phyloP scores from a whole-genome alignment of 2,888 invertebrate species.

The Himalopsyche anomala region DNA sequence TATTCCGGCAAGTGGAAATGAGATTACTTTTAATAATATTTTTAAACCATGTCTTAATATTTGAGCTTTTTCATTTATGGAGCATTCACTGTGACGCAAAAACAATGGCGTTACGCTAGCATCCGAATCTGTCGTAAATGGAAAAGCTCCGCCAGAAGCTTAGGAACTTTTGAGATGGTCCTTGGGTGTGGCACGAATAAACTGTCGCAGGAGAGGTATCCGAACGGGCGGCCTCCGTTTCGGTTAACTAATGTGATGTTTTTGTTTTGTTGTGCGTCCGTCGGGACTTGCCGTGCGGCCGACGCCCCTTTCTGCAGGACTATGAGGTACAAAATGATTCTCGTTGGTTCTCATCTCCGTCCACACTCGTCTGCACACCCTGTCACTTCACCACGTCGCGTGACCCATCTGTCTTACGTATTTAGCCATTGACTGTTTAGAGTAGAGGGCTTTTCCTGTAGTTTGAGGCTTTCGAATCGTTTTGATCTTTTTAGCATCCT shows the following conservation, averaged over 20 bases:
- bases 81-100: neutral
- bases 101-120: neutral
- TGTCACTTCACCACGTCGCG: conserved; percentile 72
- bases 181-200: conserved; percentile 75
- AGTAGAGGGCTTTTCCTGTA: conserved; percentile 79
- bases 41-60: conserved; percentile 47
- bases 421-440: conserved; percentile 75
- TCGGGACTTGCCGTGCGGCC: conserved; percentile 82
- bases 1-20: conserved; percentile 50
- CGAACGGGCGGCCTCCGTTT: conserved; percentile 68
- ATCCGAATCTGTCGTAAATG: conserved; percentile 56
- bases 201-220: neutral
- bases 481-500: conserved; percentile 71
- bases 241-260: conserved; percentile 80
- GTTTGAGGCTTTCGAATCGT: conserved; percentile 76
- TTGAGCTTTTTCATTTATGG: conserved; percentile 61
- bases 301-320: conserved; percentile 85
- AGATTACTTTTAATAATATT: conserved; percentile 5
- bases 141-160: conserved; percentile 72
- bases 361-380: conserved; percentile 69
- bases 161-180: conserved; percentile 97
- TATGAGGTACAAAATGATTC: conserved; percentile 85
- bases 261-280: conserved; percentile 83
- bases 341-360: conserved; percentile 73
- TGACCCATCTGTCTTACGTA: conserved; percentile 65